Conservation (phyloP, 2,888 invertebrate species). For the Megaustenia siamemsis region DNA sequence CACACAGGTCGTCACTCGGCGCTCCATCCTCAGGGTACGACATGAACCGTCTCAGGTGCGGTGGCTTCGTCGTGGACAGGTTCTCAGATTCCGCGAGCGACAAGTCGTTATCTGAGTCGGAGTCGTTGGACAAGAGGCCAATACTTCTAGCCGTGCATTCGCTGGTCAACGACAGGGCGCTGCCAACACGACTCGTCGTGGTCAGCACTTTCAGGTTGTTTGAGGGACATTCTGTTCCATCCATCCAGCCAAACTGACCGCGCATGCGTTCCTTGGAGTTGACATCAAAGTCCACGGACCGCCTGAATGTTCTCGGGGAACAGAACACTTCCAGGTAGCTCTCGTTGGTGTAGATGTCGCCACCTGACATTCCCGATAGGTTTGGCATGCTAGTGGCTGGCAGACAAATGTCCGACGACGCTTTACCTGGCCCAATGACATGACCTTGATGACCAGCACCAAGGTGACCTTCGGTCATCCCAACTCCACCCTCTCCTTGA, state of each 20-base stretch:
- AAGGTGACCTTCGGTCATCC: neutral
- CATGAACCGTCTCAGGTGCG: conserved; percentile 58
- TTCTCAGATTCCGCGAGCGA: conserved; percentile 39
- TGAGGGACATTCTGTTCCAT: conserved; percentile 42
- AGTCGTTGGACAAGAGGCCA: conserved; percentile 74
- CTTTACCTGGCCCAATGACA: neutral
- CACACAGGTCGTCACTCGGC: conserved; percentile 36
- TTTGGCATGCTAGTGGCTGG: conserved; percentile 63
- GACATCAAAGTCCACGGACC: conserved; percentile 63
- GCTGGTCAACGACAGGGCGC: conserved; percentile 71
- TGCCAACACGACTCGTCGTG: conserved; percentile 66
- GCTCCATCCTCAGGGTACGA: conserved; percentile 60
- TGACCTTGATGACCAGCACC: neutral
- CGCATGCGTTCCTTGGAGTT: conserved; percentile 51
- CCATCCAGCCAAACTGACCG: conserved; percentile 59
- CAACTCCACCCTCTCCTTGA: neutral
- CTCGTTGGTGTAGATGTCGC: conserved; percentile 30
- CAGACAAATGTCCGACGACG: conserved; percentile 60
- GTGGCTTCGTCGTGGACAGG: neutral
- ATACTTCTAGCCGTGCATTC: conserved; percentile 73
- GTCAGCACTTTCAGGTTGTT: conserved; percentile 59
- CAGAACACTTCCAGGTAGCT: conserved; percentile 69
- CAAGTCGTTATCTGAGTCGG: conserved; percentile 53
- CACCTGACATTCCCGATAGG: conserved; percentile 44
- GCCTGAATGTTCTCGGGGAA: conserved; percentile 70